Evolutionary conservation across 2,113 vertebrate genomes (phyloP), one percentile per base, ranked within the genome.

Genomic region (Apus apus): DNA sequence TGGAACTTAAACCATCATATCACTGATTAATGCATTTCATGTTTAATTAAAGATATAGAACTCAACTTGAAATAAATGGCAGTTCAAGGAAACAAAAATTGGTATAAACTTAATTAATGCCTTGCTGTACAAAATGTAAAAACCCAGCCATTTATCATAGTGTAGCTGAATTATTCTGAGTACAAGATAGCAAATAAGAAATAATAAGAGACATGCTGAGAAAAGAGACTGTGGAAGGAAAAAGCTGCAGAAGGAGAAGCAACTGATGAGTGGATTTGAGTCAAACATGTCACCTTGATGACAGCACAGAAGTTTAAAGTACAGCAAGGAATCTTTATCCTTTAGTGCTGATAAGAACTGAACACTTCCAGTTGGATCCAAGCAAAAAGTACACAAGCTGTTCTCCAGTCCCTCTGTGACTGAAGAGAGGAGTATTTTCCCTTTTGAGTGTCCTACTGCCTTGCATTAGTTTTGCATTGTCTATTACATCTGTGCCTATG

Each of bases 401-500:
- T 75, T 71, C 16, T 87, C 22, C 21, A 38, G 16, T 40, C 18
- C 13, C 71, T 60, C 53, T 74, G n/a, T 25, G 15, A 12, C 22
- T 40, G 26, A 43, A 48, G 8, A 67, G 38, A 61, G 15, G 10
- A 34, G 7, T 26, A 46, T 66, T 85, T 70, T 85, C 43, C 12
- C 20, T 83, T 92, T 81, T 38, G 51, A 89, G 21, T 36, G 4
- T 10, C 6, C 18, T 46, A 6, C 23, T 65, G 27, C 50, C 50
- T 73, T 79, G 56, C 70, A 54, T 43, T 66, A 23, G 1, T 32
- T 81, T 85, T 66, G 14, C 9, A 6, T 34, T 0, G 0, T 29
- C 45, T 62, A 3, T 36, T 73, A 86, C 1, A 0, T 53, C 51
- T 34, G 4, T 4, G 0, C 27, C 17, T 2, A 2, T 20, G 32